phyloP scores from a whole-genome alignment of 1,140 invertebrate species.

The Nomia melanderi region DNA sequence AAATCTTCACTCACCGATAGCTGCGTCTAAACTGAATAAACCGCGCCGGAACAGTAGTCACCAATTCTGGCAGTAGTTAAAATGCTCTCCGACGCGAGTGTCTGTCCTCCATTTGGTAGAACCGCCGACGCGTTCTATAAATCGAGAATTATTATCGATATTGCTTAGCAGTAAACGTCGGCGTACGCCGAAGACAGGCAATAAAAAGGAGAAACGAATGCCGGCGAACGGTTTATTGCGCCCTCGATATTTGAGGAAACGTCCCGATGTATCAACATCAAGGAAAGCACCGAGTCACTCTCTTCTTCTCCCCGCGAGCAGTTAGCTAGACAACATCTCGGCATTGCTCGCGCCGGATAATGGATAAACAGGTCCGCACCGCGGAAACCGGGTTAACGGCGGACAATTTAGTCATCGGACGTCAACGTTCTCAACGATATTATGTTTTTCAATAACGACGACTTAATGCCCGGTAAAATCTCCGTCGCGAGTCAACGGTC shows the following conservation, averaged over 20 bases:
- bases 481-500: neutral
- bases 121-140: no score
- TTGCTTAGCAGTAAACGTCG: neutral
- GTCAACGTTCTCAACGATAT: conserved; percentile 14
- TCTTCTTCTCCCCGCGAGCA: conserved; percentile 5
- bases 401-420: conserved; percentile 44
- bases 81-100: no score
- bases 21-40: no score
- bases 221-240: neutral
- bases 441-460: conserved; percentile 18
- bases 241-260: neutral
- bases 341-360: conserved; percentile 37
- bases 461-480: conserved; percentile 33
- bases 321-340: conserved; percentile 30
- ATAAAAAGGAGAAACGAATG: neutral
- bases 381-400: conserved; percentile 61
- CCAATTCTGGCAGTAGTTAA: no score
- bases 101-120: no score
- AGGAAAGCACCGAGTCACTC: conserved; percentile 25
- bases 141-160: no score
- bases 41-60: no score
- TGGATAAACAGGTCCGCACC: conserved; percentile 41
- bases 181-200: neutral
- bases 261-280: conserved; percentile 5
- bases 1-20: no score